Percentiles rank a stretch among this genome's conserved stretches.
Conservation (phyloP, 2,113 vertebrate genomes). For the Salminus brasiliensis region DNA sequence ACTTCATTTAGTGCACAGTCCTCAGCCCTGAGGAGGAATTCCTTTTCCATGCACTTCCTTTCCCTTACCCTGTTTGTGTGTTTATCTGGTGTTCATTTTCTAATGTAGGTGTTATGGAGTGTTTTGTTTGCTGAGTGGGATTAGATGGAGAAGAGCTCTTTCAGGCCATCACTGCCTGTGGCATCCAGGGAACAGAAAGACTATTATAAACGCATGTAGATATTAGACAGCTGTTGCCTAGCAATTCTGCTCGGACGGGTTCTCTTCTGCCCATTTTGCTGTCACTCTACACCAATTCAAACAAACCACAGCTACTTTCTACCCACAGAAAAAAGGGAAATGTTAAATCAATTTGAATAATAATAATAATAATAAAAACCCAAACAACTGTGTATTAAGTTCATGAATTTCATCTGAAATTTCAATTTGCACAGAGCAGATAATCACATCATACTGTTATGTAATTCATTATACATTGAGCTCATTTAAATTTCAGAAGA, state of each 20-base stretch:
- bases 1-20: conserved; percentile 42
- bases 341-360: neutral
- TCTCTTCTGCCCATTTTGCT: conserved; percentile 15
- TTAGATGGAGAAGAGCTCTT: conserved; percentile 9
- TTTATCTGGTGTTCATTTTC: conserved; percentile 24
- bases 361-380: no score
- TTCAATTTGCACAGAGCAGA: neutral
- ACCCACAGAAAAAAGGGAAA: neutral
- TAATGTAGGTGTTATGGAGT: conserved; percentile 31
- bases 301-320: neutral
- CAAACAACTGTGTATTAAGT: no score
- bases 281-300: neutral
- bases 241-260: conserved; percentile 1
- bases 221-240: neutral
- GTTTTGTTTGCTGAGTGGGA: conserved; percentile 28
- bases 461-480: neutral
- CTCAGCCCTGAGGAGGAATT: neutral
- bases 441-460: neutral
- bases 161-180: neutral
- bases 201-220: neutral
- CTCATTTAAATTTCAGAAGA: neutral
- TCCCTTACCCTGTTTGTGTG: conserved; percentile 10
- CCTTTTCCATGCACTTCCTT: neutral
- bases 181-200: conserved; percentile 14
- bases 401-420: neutral